Evolutionary conservation across 2,888 invertebrate species (phyloP).

Genomic region (Parasteatoda lunata): DNA sequence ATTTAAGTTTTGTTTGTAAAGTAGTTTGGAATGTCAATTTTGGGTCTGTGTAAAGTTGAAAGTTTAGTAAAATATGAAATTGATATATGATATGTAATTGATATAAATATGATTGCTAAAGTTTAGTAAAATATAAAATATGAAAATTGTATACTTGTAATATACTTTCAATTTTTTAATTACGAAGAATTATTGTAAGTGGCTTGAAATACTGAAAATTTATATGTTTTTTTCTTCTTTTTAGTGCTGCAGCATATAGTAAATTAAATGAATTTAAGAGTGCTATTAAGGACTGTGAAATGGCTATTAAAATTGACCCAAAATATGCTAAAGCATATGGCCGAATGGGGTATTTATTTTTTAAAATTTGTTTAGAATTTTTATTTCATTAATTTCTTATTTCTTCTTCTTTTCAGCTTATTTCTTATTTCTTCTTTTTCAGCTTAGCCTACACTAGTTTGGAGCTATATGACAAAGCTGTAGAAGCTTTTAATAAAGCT

Average conservation of each 20-base stretch:
- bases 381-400: not conserved
- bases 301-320: slow-evolving; percentile 90
- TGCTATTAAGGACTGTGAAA: slow-evolving; percentile 92
- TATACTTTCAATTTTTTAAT: too few relatives aligned
- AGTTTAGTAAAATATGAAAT: too few relatives aligned
- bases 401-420: not conserved
- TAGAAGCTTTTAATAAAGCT: slow-evolving; percentile 89
- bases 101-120: too few relatives aligned
- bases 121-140: too few relatives aligned
- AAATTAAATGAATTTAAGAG: slow-evolving; percentile 87
- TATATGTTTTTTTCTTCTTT: slow-evolving; percentile 48
- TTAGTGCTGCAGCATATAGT: slow-evolving; percentile 93
- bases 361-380: not conserved
- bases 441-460: slow-evolving; percentile 88
- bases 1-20: too few relatives aligned
- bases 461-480: slow-evolving; percentile 87
- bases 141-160: too few relatives aligned
- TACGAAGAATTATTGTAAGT: too few relatives aligned
- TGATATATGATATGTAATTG: too few relatives aligned
- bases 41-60: too few relatives aligned
- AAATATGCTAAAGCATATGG: slow-evolving; percentile 96
- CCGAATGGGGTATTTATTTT: slow-evolving; percentile 81
- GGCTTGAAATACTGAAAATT: too few relatives aligned
- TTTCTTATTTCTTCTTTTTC: slow-evolving; percentile 66
- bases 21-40: too few relatives aligned